Conservation (phyloP, 2,113 vertebrate species). For the Tapirus terrestris region DNA sequence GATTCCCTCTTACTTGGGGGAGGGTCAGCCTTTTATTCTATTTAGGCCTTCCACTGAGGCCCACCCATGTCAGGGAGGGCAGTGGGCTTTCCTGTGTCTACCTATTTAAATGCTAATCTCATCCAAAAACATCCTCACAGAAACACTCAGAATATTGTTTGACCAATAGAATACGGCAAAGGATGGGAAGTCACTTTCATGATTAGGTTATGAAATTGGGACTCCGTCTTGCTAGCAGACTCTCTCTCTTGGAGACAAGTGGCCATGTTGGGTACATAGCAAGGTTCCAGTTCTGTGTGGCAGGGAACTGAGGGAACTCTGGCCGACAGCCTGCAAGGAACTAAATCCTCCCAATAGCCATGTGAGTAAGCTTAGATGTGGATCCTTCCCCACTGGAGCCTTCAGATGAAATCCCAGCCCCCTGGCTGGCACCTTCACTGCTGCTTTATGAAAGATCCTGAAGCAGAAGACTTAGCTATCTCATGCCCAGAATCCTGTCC, state of each 20-base stretch:
- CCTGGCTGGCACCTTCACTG: too few relatives aligned
- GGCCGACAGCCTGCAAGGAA: background rate
- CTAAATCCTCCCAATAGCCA: background rate
- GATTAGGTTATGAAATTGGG: background rate
- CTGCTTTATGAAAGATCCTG: background rate
- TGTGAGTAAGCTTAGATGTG: background rate
- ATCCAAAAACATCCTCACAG: background rate
- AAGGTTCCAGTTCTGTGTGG: background rate
- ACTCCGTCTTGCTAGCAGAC: background rate
- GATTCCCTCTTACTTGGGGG: background rate
- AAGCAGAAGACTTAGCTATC: background rate
- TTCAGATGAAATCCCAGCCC: background rate
- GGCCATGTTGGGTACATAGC: background rate
- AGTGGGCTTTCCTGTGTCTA: accelerated
- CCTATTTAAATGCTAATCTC: background rate
- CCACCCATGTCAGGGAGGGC: background rate
- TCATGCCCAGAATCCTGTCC: background rate
- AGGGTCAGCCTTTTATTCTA: background rate
- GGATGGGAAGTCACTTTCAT: background rate
- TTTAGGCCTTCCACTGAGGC: background rate
- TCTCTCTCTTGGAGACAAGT: background rate
- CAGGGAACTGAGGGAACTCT: too few relatives aligned
- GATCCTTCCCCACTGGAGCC: background rate
- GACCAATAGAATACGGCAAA: background rate
- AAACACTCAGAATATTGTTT: background rate